phyloP scores from a whole-genome alignment of 2,797 vertebrate genomes.

The Labeo calbasu region DNA sequence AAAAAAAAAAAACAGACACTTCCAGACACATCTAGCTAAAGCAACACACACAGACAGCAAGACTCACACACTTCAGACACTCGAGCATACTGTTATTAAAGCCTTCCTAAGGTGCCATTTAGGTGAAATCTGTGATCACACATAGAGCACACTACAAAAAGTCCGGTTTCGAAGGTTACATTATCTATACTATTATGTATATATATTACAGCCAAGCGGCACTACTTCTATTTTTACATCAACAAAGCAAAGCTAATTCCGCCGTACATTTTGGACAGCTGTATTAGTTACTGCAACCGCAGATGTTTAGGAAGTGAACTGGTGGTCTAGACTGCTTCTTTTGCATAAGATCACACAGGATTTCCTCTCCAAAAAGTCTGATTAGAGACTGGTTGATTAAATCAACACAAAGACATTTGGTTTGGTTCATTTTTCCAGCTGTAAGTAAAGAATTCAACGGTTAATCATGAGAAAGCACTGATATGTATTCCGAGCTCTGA shows the following conservation, averaged over 20 bases:
- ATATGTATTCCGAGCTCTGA: background rate
- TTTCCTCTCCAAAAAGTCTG: conserved; percentile 1
- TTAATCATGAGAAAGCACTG: background rate
- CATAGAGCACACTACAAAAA: background rate
- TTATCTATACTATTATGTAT: background rate
- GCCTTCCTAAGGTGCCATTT: background rate
- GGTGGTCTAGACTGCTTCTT: background rate
- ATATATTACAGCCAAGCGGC: background rate
- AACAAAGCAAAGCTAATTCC: background rate
- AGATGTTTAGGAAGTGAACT: background rate
- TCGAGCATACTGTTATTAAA: background rate
- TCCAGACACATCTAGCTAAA: background rate
- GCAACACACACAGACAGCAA: background rate
- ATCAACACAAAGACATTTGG: background rate
- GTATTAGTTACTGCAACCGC: background rate
- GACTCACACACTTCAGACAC: background rate
- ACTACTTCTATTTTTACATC: background rate
- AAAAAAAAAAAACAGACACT: background rate
- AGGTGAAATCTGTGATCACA: background rate
- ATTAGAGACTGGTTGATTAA: background rate
- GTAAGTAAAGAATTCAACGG: background rate
- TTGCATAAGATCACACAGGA: background rate
- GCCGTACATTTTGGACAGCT: background rate
- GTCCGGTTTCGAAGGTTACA: background rate
- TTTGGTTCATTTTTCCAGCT: conserved; percentile 15